Percentiles rank a stretch among this genome's conserved stretches.
Conservation (phyloP, 1,140 invertebrate species). For the Lycorma delicatula region DNA sequence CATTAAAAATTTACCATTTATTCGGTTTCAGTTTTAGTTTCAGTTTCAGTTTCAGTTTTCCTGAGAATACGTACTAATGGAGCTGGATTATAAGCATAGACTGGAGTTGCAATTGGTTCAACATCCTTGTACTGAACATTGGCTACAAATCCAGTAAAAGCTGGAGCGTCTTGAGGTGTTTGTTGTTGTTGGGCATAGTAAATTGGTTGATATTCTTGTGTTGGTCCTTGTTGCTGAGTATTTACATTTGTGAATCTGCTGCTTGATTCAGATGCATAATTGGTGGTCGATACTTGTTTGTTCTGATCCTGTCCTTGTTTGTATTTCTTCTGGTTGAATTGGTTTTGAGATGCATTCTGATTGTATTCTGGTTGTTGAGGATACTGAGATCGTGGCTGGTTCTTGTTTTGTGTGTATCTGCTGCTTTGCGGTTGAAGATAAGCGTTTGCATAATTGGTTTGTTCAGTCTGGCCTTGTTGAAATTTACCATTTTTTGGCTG, state of each 20-base stretch:
- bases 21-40: too few relatives aligned
- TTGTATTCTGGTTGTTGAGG: neutral
- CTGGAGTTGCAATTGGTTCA: conserved; percentile 26
- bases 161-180: neutral
- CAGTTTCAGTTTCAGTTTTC: conserved; percentile 8
- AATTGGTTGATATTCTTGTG: neutral
- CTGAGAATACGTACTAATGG: conserved; percentile 25
- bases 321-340: neutral
- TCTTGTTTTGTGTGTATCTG: neutral
- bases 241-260: neutral
- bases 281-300: neutral
- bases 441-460: too few relatives aligned
- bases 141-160: conserved; percentile 19
- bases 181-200: neutral
- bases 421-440: neutral
- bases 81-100: conserved; percentile 25
- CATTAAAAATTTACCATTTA: too few relatives aligned
- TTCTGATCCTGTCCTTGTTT: neutral
- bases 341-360: neutral
- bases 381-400: too few relatives aligned
- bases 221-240: neutral
- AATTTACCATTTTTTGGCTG: neutral
- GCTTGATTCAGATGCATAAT: neutral
- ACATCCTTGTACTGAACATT: conserved; percentile 30
- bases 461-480: neutral